Evolutionary conservation across 2,113 vertebrate genomes (phyloP), one percentile per base, ranked within the genome.

Genomic region (Pterocles burchelli): DNA sequence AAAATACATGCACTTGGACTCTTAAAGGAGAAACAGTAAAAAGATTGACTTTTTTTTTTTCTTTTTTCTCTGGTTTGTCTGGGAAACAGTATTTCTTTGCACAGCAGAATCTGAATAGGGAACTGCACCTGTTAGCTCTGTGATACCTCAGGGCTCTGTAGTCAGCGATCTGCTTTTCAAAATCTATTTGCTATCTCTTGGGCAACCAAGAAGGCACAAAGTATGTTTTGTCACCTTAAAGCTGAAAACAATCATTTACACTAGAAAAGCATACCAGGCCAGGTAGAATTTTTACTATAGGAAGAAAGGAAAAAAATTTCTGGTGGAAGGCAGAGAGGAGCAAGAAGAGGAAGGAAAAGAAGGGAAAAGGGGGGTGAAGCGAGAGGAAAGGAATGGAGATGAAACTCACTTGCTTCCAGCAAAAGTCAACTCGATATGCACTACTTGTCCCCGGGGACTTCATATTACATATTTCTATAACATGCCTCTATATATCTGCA

Each of bases 101-200:
- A n/a, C 41, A 91, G 82, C 15, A 74, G 72, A 86, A 76, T 52
- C 59, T 46, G 76, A 95, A 95, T 2, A 89, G 72, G 41, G 66
- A 93, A 73, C 70, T 75, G 76, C 83, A 94, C 88, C 93, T 95
- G 93, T 86, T 94, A 93, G 57, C 38, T 89, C 82, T 67, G 48
- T 0, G 1, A 85, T 89, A 94, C 93, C 88, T 86, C 75, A 67
- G 85, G 85, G 92, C 90, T 87, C 86, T 92, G 85, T 59, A 86
- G 71, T 74, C 78, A 95, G 77, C 88, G 92, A 85, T 93, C 96
- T 95, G 89, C 77, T 91, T 96, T 96, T 97, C 86, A 74, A 95
- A 92, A 92, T 68, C 43, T 72, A 61, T 96, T 93, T 95, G 83
- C 65, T 96, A 70, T 70, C 78, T 92, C 87, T 62, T 72, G 72